Evolutionary conservation across 2,888 invertebrate genomes (phyloP), one percentile per base, ranked within the genome.

Genomic region (Sphaerophoria taeniata): DNA sequence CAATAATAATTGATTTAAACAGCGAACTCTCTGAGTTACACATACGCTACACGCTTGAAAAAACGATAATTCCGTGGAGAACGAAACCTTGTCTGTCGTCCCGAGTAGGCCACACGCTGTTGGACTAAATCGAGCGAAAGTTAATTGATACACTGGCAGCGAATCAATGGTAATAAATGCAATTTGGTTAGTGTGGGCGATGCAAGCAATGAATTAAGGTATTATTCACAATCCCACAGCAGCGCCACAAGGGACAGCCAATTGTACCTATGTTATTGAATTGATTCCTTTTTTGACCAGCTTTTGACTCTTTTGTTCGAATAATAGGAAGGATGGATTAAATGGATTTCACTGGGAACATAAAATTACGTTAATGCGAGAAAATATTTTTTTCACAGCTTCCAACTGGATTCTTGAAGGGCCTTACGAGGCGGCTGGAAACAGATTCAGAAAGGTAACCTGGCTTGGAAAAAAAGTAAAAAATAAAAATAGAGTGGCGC

Each of bases 51-150:
- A 45, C 39, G 14, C 12, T 16, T 0, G 24, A 14, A 39, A 24
- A n/a, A 53, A 51, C 34, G 4, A 14, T 16, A 16, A 47, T 34
- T 47, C 39, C 4, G 4, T 11, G 47, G 34, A 63, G n/a, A 51
- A 34, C 31, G n/a, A n/a, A n/a, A n/a, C n/a, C n/a, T n/a, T n/a
- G n/a, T n/a, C n/a, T n/a, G n/a, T 34, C 31, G 34, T 14, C n/a
- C 36, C 36, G 53, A 60, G 33, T 51, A n/a, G 31, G 74, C 74
- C 74, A 56, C 81, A 81, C 83, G 73, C 78, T 85, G 76, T 85
- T 85, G 72, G 72, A 56, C 80, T 70, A 76, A 85, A 81, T 85
- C 85, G 80, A 76, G 61, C 81, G 76, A 76, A 85, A 77, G 73
- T 81, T 80, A 76, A 85, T 76, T 72, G 80, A 85, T 72, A 67